Conservation (phyloP, 2,113 vertebrate species). For the Bos indicus region DNA sequence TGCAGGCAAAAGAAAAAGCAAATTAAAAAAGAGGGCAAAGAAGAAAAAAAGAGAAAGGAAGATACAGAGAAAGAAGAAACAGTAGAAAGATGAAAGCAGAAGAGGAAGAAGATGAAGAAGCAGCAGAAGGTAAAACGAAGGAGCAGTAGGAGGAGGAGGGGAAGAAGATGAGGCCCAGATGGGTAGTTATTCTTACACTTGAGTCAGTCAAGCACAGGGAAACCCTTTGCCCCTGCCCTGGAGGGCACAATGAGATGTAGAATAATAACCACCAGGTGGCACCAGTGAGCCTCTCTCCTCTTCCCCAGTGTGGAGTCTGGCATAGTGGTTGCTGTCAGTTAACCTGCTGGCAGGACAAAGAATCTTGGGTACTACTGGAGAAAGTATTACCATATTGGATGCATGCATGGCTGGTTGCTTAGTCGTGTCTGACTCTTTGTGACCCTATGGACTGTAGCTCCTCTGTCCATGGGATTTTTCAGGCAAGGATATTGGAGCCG, state of each 20-base stretch:
- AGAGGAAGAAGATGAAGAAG: not conserved
- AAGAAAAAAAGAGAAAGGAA: not conserved
- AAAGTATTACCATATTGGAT: not conserved
- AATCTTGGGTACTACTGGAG: not conserved
- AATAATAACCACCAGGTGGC: not conserved
- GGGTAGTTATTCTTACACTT: not conserved
- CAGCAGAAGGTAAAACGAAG: not conserved
- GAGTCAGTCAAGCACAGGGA: not conserved
- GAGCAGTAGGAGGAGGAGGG: rapidly evolving
- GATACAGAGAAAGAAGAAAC: not conserved
- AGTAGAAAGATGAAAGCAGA: not conserved
- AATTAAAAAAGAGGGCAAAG: not conserved
- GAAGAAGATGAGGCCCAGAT: not conserved
- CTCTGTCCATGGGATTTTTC: not conserved
- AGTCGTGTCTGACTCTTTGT: not conserved
- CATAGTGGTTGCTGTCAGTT: not conserved
- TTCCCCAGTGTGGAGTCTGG: not conserved
- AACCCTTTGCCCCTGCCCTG: not conserved
- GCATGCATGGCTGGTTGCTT: not conserved
- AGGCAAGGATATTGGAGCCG: not conserved
- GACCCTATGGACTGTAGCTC: not conserved
- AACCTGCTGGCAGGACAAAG: not conserved
- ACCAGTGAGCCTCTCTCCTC: not conserved
- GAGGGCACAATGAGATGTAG: not conserved
- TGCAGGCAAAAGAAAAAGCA: not conserved